Evolutionary conservation across 2,888 invertebrate species (phyloP), one percentile per base, ranked within the genome.

Genomic region (Arrhopalites spinosus): DNA sequence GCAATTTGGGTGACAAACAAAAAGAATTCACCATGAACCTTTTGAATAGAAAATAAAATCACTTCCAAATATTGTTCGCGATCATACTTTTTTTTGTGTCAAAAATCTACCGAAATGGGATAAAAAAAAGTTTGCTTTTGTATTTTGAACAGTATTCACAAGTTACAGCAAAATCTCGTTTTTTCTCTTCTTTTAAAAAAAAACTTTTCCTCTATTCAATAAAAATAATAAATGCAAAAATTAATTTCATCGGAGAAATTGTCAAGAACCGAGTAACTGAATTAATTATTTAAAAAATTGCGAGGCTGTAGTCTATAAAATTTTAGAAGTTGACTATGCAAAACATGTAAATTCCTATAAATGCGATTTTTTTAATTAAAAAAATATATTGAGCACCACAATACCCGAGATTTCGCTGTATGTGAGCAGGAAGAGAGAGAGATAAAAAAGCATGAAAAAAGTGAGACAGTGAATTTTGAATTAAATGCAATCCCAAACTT

Each of bases 11-110:
- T n/a, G n/a, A n/a, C n/a, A n/a, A n/a, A n/a, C n/a, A n/a, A n/a
- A n/a, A n/a, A n/a, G n/a, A n/a, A 88, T 75, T 87, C 87, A 61
- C 87, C 87, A 47, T 83, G 83, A 25, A 83, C 82, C 83, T 83
- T 73, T 59, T 56, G 27, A 73, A 23, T n/a, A 47, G 43, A 20
- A 61, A 63, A 75, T 25, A 75, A 75, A 75, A 75, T 75, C 75
- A 75, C 75, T 63, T 70, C 75, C 67, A 74, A 74, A 74, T 36
- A 36, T 36, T 36, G 11, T 69, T 74, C 63, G 69, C 36, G 36
- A 36, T 36, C 36, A 36, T 11, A 8, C 25, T 66, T n/a, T n/a
- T n/a, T n/a, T n/a, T n/a, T n/a, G n/a, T n/a, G n/a, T 73, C 73
- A 30, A 29, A 50, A 66, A 27, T 61, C 73, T 73, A 73, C 66